Evolutionary conservation across 1,140 invertebrate genomes (phyloP).

Genomic region (Epicauta chinensis): DNA sequence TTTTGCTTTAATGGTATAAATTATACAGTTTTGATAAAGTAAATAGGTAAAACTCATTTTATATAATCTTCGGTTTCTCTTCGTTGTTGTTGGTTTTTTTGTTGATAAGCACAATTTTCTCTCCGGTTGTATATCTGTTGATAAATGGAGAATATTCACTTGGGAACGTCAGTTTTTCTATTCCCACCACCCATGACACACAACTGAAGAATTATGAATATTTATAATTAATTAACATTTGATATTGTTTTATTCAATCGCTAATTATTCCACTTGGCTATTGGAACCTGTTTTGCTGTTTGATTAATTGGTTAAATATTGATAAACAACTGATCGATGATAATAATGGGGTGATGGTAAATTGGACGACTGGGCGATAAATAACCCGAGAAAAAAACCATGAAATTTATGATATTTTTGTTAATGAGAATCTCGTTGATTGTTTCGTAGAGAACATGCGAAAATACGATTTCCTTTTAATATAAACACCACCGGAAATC

Average conservation of each 20-base stretch:
- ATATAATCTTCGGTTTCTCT: conserved; percentile 25
- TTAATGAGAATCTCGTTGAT: background rate
- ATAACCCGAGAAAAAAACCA: too few relatives aligned
- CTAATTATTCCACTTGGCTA: conserved; percentile 3
- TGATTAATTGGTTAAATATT: conserved; percentile 5
- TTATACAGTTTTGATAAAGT: conserved; percentile 30
- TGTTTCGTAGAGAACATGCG: background rate
- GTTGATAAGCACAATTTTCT: too few relatives aligned
- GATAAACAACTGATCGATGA: background rate
- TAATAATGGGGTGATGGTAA: too few relatives aligned
- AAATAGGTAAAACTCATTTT: conserved; percentile 34
- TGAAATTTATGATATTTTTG: background rate
- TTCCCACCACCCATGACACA: conserved; percentile 1
- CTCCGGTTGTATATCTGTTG: too few relatives aligned
- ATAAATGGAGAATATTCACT: too few relatives aligned
- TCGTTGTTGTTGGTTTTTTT: too few relatives aligned
- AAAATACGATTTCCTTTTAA: background rate
- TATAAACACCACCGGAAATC: too few relatives aligned
- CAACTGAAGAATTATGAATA: conserved; percentile 10
- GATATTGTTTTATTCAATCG: background rate
- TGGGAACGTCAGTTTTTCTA: conserved; percentile 14
- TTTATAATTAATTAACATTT: conserved; percentile 11
- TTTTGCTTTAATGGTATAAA: conserved; percentile 32
- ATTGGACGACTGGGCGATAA: too few relatives aligned
- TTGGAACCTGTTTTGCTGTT: background rate